Conservation (phyloP, 2,113 vertebrate genomes). For the Phrynosoma blainvillii region DNA sequence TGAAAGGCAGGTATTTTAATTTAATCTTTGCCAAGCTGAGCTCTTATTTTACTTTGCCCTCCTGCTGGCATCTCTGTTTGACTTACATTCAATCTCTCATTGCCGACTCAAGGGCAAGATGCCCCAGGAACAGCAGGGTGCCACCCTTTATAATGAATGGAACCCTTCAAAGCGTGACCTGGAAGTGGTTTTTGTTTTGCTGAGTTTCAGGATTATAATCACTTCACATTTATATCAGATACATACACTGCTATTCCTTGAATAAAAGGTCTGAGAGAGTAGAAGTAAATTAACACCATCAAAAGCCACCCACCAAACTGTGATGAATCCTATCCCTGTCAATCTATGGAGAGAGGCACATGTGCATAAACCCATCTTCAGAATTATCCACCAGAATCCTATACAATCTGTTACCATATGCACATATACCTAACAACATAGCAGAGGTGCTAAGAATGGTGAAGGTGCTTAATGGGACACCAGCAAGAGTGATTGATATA, state of each 20-base stretch:
- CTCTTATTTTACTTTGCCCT: background rate
- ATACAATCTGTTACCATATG: no score
- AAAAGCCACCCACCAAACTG: background rate
- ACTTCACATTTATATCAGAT: background rate
- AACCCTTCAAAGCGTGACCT: conserved; percentile 37
- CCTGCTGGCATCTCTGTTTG: conserved; percentile 25
- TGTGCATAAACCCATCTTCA: background rate
- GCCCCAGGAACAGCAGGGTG: conserved; percentile 20
- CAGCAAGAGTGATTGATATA: no score
- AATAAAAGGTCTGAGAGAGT: background rate
- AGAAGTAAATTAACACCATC: background rate
- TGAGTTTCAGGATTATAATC: conserved; percentile 13
- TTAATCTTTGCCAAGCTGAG: background rate
- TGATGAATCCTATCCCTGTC: background rate
- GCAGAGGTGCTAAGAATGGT: no score
- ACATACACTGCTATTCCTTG: background rate
- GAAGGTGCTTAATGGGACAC: no score
- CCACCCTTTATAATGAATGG: conserved; percentile 7
- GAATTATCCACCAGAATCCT: background rate
- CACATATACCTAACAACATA: background rate
- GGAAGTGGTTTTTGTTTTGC: conserved; percentile 25
- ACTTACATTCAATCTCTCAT: background rate
- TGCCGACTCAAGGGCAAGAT: background rate
- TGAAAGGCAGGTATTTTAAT: conserved; percentile 32
- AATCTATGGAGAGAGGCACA: background rate